Percentiles rank a stretch among this genome's conserved stretches.
These are phyloP conservation scores for Drosophila borborema DNA, from an alignment of 2,888 invertebrate species.

Conservation along the genomic window DNA sequence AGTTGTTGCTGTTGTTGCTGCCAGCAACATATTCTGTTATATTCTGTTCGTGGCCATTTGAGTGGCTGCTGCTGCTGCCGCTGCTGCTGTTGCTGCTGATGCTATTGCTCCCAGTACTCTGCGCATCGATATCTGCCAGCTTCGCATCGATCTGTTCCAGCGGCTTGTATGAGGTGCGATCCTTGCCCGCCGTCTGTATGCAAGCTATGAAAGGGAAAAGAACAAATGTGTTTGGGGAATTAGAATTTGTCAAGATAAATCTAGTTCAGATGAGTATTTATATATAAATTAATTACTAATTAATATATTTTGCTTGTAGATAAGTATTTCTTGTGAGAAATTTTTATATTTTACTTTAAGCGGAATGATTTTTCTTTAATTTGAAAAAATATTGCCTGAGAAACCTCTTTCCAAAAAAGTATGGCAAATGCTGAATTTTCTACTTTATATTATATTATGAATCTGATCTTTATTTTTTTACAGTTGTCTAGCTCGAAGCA, in stretches of 20 bases:
- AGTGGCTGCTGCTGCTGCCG: conserved; percentile 38
- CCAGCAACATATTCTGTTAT: conserved; percentile 44
- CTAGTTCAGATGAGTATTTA: no score
- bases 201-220: conserved; percentile 86
- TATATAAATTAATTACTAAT: no score
- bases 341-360: no score
- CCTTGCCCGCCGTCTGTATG: conserved; percentile 89
- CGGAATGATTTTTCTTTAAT: no score
- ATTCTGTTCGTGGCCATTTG: conserved; percentile 53
- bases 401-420: no score
- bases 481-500: no score
- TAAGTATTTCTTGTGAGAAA: no score
- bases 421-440: no score
- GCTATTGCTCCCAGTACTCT: conserved; percentile 77
- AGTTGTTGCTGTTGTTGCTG: conserved; percentile 14
- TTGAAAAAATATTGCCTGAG: no score
- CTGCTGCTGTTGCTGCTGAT: conserved; percentile 38
- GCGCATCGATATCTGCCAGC: conserved; percentile 83
- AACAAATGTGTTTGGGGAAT: neutral
- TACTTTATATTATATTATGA: no score
- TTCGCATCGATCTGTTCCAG: conserved; percentile 86
- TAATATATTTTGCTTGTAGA: no score
- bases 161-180: conserved; percentile 88
- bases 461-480: no score
- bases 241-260: neutral